Evolutionary conservation across 1,140 invertebrate genomes (phyloP), one percentile per base, ranked within the genome.

Genomic region (Riptortus pedestris): DNA sequence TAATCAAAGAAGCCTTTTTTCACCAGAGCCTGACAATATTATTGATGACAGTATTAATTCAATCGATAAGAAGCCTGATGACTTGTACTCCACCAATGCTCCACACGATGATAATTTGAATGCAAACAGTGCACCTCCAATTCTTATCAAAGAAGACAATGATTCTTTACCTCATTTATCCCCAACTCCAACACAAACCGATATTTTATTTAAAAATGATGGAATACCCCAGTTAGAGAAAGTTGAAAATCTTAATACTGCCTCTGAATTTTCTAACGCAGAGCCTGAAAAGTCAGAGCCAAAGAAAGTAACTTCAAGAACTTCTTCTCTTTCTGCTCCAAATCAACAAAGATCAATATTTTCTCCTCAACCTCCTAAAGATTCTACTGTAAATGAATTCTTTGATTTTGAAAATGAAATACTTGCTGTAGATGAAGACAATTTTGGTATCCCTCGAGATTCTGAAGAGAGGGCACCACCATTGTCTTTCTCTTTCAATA

Each of bases 371-470:
- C 79, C 82, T 18, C 75, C 77, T 16, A 86, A 86, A 74, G 83
- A 86, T 66, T 77, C 78, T 52, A 75, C 75, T 68, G 74, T 78
- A 65, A 72, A 76, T 51, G 80, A 83, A 67, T 68, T 83, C 5
- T 82, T 85, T 67, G 84, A 86, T 66, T 85, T 87, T 68, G 80
- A 80, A 66, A 79, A 83, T 65, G 84, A 86, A 64, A 80, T 84
- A 66, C 70, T 84, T 51, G 78, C 78, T 1, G 78, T 79, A 45
- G 81, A 85, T 66, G 82, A 81, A 64, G 80, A 83, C 52, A 80
- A 82, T 69, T 80, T 80, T 26, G 78, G 76, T 24, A 79, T 83
- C 67, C 73, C 79, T 0, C 73, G 77, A 29, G 79, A 82, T 52
- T 84, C 84, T 52, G 80, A 82, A 66, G 67, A 71, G 59, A 73